phyloP scores from a whole-genome alignment of 37 sponge, comb jelly and placozoan genomes.

The Cliona cf. orientalis region DNA sequence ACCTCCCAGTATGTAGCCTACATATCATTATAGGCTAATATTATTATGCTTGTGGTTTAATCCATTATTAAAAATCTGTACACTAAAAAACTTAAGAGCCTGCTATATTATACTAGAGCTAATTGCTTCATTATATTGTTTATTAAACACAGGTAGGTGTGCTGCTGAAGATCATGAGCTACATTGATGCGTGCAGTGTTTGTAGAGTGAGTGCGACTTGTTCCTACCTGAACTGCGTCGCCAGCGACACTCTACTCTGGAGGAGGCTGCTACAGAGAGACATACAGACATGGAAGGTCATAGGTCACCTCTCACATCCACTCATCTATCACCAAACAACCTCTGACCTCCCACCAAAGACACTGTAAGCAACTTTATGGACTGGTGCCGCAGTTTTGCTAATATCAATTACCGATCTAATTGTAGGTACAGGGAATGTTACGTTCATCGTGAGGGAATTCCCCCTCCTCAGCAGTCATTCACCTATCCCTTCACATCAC shows the following conservation, averaged over 20 bases:
- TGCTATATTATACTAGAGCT: too few species aligned
- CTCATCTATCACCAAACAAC: slow-evolving; percentile 35
- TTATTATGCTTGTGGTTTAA: too few species aligned
- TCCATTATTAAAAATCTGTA: too few species aligned
- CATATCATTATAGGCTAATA: too few species aligned
- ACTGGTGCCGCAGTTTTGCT: neutral
- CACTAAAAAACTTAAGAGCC: too few species aligned
- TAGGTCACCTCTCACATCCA: slow-evolving; percentile 73
- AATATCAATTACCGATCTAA: too few species aligned
- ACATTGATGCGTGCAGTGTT: slow-evolving; percentile 53
- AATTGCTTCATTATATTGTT: neutral
- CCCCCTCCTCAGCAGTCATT: slow-evolving; percentile 40
- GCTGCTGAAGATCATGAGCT: slow-evolving; percentile 42
- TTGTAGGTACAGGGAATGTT: slow-evolving; percentile 38
- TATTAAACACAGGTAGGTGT: slow-evolving; percentile 33
- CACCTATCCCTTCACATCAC: slow-evolving; percentile 10
- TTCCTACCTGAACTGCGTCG: slow-evolving; percentile 12
- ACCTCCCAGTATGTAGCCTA: too few species aligned
- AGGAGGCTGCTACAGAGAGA: slow-evolving; percentile 41
- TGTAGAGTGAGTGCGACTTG: slow-evolving; percentile 61
- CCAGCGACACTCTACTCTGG: slow-evolving; percentile 69
- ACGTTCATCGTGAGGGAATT: neutral
- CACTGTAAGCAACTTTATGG: slow-evolving; percentile 46
- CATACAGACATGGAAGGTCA: slow-evolving; percentile 27
- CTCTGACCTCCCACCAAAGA: slow-evolving; percentile 41